Evolutionary conservation across 2,888 invertebrate species (phyloP), one percentile per base, ranked within the genome.

Genomic region (Noctua janthe): DNA sequence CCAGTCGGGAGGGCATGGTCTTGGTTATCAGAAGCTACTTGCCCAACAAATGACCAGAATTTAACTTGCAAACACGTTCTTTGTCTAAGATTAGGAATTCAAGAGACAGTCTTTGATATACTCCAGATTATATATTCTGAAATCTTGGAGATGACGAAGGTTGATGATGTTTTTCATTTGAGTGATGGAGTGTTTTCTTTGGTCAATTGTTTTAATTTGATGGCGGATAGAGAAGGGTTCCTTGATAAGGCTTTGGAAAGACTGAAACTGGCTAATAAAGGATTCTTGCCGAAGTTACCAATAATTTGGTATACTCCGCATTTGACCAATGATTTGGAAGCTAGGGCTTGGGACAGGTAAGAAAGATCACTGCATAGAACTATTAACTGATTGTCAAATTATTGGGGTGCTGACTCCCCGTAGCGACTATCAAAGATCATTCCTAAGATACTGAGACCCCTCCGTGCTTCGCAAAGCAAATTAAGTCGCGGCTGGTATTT

Each of bases 1-100:
- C 99, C 99, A 88, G 98, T 98, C 0, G 98, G 98, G 0, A 98
- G 98, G 90, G 98, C 98, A 0, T 98, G 98, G 98, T 98, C 98
- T 79, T 98, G 98, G 98, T 97, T 98, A 51, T 96, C 97, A 1
- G 97, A 97, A 80, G 97, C 97, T 66, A 91, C 88, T 1, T 96
- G 95, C 74, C 91, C 93, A 0, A 89, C 80, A 0, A 94, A 92
- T 64, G 90, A 87, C 2, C 85, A 88, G 10, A 93, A 93, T 70
- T 82, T 80, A 3, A 92, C 92, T 1, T 98, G 98, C 90, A 98
- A 98, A 29, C 98, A 98, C 91, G 98, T 98, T 17, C 98, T 98
- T 0, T 99, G 99, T 91, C 97, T 98, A 0, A 98, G 98, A 91
- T 91, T 98, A 13, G 98, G 98, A 93, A 98, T 98, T 66, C 97